Conservation (phyloP, 2,888 invertebrate genomes). For the Seladonia tumulorum region DNA sequence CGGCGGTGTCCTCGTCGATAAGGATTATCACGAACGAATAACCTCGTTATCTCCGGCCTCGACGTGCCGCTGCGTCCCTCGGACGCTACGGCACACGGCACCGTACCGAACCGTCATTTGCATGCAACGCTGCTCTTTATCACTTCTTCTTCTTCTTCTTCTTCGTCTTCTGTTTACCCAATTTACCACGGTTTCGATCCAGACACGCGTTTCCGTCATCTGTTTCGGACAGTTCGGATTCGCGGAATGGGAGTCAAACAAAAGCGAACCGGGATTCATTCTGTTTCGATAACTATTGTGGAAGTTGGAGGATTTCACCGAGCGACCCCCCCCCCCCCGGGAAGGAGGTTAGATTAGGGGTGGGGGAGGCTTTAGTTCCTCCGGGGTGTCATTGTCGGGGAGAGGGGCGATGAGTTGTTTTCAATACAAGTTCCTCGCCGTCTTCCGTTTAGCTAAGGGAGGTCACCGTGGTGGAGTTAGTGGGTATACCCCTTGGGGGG, state of each 20-base stretch:
- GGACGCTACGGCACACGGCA: slow-evolving; percentile 13
- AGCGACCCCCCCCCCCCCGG: too few relatives aligned
- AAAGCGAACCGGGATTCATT: background rate
- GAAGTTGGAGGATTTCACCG: too few relatives aligned
- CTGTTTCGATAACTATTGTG: background rate
- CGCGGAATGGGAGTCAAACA: background rate
- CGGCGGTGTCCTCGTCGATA: slow-evolving; percentile 66
- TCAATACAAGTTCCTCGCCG: too few relatives aligned
- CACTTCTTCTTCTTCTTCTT: background rate
- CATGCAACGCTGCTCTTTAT: slow-evolving; percentile 26
- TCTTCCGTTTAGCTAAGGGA: too few relatives aligned
- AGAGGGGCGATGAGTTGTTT: too few relatives aligned
- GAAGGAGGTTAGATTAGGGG: too few relatives aligned
- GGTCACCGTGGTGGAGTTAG: too few relatives aligned
- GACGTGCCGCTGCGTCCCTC: slow-evolving; percentile 35
- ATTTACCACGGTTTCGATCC: background rate
- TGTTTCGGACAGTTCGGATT: background rate
- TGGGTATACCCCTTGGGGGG: too few relatives aligned
- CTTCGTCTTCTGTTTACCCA: background rate
- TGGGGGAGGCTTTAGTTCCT: too few relatives aligned
- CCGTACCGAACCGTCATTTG: slow-evolving; percentile 31
- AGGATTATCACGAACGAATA: slow-evolving; percentile 70
- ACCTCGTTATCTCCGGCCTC: slow-evolving; percentile 65
- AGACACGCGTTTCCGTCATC: background rate
- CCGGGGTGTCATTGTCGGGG: too few relatives aligned